These are phyloP conservation scores for Heteronetta atricapilla DNA, from an alignment of 2,113 vertebrate genomes.

Conservation along the genomic window DNA sequence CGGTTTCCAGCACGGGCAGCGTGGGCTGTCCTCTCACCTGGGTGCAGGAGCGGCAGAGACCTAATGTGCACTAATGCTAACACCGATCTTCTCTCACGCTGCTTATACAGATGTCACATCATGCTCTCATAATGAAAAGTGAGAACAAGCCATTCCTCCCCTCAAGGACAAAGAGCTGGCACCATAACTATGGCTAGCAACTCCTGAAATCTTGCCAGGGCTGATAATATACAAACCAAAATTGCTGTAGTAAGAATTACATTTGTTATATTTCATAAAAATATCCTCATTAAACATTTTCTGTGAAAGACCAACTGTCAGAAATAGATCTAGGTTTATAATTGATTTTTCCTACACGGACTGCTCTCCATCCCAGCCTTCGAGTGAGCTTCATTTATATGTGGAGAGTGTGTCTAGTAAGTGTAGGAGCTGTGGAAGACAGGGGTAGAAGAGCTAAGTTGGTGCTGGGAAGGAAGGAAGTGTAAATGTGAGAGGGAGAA, in stretches of 20 bases:
- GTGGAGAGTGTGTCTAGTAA: neutral
- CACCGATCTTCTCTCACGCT: neutral
- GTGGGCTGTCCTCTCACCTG: neutral
- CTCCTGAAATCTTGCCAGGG: constrained; percentile 30
- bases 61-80: neutral
- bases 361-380: neutral
- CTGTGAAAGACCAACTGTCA: constrained; percentile 28
- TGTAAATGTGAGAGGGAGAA: neutral
- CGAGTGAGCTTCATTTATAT: neutral
- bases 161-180: constrained; percentile 34
- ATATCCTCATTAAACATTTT: constrained; percentile 30
- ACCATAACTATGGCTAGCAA: neutral
- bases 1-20: neutral
- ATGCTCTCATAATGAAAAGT: neutral
- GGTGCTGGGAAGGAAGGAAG: constrained; percentile 22
- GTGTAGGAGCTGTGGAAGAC: neutral
- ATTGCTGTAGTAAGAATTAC: neutral
- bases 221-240: neutral
- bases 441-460: neutral
- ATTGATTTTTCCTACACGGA: neutral
- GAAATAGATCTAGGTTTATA: constrained; percentile 5
- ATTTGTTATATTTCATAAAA: constrained; percentile 38
- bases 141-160: constrained; percentile 14
- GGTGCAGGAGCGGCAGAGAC: neutral
- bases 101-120: constrained; percentile 12